Evolutionary conservation across 2,797 vertebrate genomes (phyloP).

Genomic region (Periparus ater): DNA sequence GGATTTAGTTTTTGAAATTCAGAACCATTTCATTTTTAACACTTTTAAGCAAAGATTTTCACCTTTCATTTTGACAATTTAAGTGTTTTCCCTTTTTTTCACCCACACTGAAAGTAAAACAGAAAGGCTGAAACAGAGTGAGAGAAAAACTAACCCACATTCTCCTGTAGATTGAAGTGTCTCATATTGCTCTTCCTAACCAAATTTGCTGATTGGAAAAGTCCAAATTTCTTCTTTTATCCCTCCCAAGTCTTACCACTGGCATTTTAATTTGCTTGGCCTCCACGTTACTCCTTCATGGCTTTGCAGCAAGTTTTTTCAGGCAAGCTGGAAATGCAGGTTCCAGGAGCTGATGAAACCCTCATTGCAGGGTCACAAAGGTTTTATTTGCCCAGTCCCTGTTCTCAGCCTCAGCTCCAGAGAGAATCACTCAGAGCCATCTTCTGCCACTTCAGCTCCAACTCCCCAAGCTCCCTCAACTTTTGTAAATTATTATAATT

Average conservation of each 20-base stretch:
- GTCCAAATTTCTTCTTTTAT: background rate
- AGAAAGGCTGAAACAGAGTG: background rate
- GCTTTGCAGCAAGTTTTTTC: background rate
- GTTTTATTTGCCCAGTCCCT: background rate
- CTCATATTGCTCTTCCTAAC: background rate
- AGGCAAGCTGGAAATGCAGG: background rate
- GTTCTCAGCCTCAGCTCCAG: background rate
- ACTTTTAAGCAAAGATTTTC: background rate
- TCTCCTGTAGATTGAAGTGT: background rate
- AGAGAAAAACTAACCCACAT: background rate
- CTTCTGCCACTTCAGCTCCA: background rate
- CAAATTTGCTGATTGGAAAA: background rate
- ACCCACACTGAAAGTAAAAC: background rate
- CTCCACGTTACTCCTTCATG: background rate
- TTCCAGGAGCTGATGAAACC: background rate
- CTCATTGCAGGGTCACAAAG: background rate
- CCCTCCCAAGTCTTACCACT: background rate
- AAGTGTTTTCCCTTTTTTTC: rapidly evolving
- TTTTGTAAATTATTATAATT: background rate
- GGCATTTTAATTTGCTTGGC: background rate
- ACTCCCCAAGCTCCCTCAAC: background rate
- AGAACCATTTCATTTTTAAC: background rate
- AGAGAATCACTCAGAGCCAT: background rate
- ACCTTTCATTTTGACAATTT: background rate
- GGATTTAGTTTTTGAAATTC: background rate